phyloP scores from a whole-genome alignment of 2,888 invertebrate genomes.

The Salpingus planirostris region DNA sequence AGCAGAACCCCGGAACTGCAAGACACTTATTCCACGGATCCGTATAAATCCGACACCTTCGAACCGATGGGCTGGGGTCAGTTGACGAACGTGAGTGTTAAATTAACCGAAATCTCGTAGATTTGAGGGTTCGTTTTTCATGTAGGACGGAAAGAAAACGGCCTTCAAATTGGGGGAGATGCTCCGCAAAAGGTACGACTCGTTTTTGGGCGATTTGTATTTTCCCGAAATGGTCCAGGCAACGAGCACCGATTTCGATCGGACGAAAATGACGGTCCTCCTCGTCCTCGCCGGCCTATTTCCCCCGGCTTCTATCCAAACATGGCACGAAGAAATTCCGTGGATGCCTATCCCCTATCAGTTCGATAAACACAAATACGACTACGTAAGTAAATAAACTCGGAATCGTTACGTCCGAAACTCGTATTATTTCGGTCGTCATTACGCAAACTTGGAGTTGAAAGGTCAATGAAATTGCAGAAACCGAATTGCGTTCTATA shows the following conservation, averaged over 20 bases:
- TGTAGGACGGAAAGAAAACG: conserved; percentile 39
- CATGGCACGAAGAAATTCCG: conserved; percentile 41
- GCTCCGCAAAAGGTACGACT: conserved; percentile 37
- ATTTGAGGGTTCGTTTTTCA: conserved; percentile 5
- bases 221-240: conserved; percentile 41
- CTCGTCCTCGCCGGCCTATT: conserved; percentile 61
- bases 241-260: conserved; percentile 58
- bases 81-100: conserved; percentile 58
- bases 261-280: conserved; percentile 67
- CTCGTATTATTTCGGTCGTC: neutral
- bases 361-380: conserved; percentile 25
- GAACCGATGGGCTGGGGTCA: conserved; percentile 72
- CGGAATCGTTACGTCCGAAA: conserved; percentile 7
- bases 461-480: no score
- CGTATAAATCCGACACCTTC: conserved; percentile 51
- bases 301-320: conserved; percentile 46
- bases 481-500: no score
- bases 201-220: conserved; percentile 39
- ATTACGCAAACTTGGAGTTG: no score
- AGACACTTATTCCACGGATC: conserved; percentile 64
- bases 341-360: conserved; percentile 55
- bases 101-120: neutral
- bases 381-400: conserved; percentile 34
- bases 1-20: conserved; percentile 60
- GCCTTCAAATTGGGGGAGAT: conserved; percentile 39